A percentile compares a stretch with the other conserved stretches of the same genome.
Evolutionary conservation across 1,140 invertebrate genomes (phyloP).

Genomic region (Zaprionus vittiger): DNA sequence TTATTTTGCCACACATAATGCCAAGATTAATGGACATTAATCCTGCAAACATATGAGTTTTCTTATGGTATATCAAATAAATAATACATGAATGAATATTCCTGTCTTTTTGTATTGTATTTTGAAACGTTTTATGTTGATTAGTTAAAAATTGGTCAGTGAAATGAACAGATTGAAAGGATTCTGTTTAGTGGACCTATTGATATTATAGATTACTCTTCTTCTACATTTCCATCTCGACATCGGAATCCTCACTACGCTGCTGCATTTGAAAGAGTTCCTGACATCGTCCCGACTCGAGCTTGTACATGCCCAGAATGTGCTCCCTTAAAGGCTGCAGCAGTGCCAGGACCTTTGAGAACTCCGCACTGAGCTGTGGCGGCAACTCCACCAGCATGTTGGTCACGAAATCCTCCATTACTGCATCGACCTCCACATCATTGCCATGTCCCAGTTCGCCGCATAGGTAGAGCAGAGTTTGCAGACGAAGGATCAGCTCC

Average conservation of each 20-base stretch:
- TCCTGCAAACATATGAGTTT: too few species aligned
- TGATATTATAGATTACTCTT: not conserved
- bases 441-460: slow-evolving; percentile 40
- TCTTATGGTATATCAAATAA: too few species aligned
- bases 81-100: too few species aligned
- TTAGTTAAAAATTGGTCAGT: not conserved
- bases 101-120: too few species aligned
- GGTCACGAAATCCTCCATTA: slow-evolving; percentile 31
- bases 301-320: slow-evolving; percentile 11
- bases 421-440: slow-evolving; percentile 30
- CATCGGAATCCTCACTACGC: slow-evolving; percentile 20
- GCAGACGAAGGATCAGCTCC: slow-evolving; percentile 40
- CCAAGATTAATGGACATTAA: too few species aligned
- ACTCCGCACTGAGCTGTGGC: not conserved
- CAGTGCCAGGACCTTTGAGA: slow-evolving; percentile 5
- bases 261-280: slow-evolving; percentile 10
- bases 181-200: not conserved
- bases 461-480: slow-evolving; percentile 53
- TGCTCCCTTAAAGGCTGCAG: slow-evolving; percentile 18
- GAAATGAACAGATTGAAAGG: not conserved
- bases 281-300: slow-evolving; percentile 7
- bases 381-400: slow-evolving; percentile 26
- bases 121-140: not conserved
- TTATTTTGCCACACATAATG: too few species aligned
- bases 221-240: slow-evolving; percentile 18